Evolutionary conservation across 2,797 vertebrate genomes (phyloP).

Genomic region (Cryptoblepharus egeriae): DNA sequence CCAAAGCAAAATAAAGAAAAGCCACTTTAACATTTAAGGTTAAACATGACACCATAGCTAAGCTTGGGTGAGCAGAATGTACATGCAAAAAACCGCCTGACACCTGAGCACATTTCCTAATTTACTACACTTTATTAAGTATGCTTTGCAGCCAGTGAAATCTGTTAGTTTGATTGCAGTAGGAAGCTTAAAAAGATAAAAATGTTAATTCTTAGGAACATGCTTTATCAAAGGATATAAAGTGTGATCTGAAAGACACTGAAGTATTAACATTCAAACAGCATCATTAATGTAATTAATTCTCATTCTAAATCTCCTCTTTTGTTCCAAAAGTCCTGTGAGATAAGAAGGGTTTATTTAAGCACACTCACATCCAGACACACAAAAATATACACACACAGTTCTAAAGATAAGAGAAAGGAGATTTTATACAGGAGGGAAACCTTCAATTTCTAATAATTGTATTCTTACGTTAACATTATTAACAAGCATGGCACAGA

Average conservation of each 20-base stretch:
- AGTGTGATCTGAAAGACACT: constrained; percentile 1
- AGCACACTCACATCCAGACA: neutral
- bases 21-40: neutral
- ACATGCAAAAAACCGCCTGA: neutral
- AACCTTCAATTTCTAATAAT: constrained; percentile 18
- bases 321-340: constrained; percentile 27
- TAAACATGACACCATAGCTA: neutral
- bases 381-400: neutral
- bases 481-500: constrained; percentile 1
- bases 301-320: constrained; percentile 12
- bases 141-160: constrained; percentile 20
- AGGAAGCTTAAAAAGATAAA: constrained; percentile 17
- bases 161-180: neutral
- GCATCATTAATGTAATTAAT: constrained; percentile 24
- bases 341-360: constrained; percentile 14
- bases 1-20: neutral
- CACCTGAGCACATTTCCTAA: neutral
- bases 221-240: constrained; percentile 31
- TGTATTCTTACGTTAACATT: constrained; percentile 12
- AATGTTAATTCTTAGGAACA: constrained; percentile 23
- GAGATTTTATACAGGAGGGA: constrained; percentile 21
- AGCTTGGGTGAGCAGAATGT: constrained; percentile 2
- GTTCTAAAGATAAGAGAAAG: constrained; percentile 29
- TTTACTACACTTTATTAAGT: constrained; percentile 15
- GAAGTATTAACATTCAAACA: constrained; percentile 34